Base-by-base conservation (phyloP, 2,797 vertebrate genomes). In the Bradypodion ventrale region DNA sequence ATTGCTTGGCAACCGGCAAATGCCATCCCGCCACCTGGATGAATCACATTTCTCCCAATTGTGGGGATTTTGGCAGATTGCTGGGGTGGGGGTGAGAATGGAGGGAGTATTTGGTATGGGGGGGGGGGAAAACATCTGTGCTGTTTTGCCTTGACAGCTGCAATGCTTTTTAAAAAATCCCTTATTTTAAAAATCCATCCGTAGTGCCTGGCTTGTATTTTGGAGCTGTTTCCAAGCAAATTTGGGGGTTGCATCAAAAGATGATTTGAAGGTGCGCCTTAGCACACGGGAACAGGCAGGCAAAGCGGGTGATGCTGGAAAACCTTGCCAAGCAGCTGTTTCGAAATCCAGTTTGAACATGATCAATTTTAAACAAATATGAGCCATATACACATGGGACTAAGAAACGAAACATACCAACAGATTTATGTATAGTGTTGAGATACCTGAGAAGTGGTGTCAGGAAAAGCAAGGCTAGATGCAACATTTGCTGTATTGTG, bases 381-480 rank as follows among this genome's bases (percentile, higher is more conserved):
- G 21, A 23, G 10, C n/a, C 40, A 52, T 63, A 49, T 6, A 3
- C 40, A 44, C 21, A 65, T 7, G 63, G 68, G 66, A 65, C 69
- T 5, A 2, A 2, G 29, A 32, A 63, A 65, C 66, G 40, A 65
- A 32, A 86, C 72, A 1, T 16, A 8, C 21, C 15, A 32, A 69
- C 75, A 79, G 46, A 49, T 49, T 85, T 56, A 5, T 9, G n/a
- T 42, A 27, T 21, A 4, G 2, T 78, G 15, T 65, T n/a, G 13
- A 1, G 8, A 12, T 59, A 87, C 73, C 21, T 1, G 62, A 12
- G 81, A 59, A 81, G 46, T 52, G 7, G 73, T 78, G n/a, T 70
- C 7, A 66, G 80, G 49, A 73, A 91, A 91, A 84, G 90, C 91
- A 62, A 29, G 16, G 35, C 27, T 74, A 66, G 10, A 13, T 32